Base-by-base conservation (phyloP, 1,140 invertebrate genomes). In the Dreissena rostriformis region DNA sequence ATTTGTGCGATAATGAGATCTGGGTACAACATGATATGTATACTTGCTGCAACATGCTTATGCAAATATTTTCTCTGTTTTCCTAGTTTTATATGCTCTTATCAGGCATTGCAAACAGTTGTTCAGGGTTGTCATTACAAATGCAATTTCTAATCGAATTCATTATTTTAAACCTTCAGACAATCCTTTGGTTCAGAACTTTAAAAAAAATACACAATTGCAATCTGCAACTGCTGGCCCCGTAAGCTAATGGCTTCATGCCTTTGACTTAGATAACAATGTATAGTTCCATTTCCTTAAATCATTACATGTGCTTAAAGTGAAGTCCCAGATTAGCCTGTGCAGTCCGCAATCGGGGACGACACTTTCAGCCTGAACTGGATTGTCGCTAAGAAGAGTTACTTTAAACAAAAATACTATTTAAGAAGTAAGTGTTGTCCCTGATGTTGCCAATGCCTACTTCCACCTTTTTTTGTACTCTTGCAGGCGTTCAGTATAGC, bases 251-350 rank as follows among this genome's bases (percentile, higher is more conserved):
- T n/a, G n/a, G n/a, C n/a, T n/a, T n/a, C n/a, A n/a, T n/a, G n/a
- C n/a, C n/a, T n/a, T n/a, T n/a, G n/a, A n/a, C n/a, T n/a, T n/a
- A n/a, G n/a, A n/a, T n/a, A n/a, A n/a, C n/a, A n/a, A n/a, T n/a
- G n/a, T n/a, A n/a, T n/a, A n/a, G n/a, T n/a, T n/a, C n/a, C n/a
- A n/a, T n/a, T n/a, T n/a, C n/a, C n/a, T n/a, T n/a, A n/a, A n/a
- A n/a, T n/a, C n/a, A n/a, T n/a, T n/a, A n/a, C n/a, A n/a, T n/a
- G n/a, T n/a, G n/a, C n/a, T n/a, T n/a, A n/a, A n/a, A 91, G 92
- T 74, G 94, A 94, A 82, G 92, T 95, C 49, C 94, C 95, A 10
- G 94, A 95, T 14, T 95, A 95, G 53, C 19, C 53, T 57, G 53
- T 14, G 12, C 12, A 57, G 53, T 19, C 19, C 19, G 53, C n/a